Evolutionary conservation across 2,888 invertebrate genomes (phyloP).

Genomic region (Drosophila trichaetosa): DNA sequence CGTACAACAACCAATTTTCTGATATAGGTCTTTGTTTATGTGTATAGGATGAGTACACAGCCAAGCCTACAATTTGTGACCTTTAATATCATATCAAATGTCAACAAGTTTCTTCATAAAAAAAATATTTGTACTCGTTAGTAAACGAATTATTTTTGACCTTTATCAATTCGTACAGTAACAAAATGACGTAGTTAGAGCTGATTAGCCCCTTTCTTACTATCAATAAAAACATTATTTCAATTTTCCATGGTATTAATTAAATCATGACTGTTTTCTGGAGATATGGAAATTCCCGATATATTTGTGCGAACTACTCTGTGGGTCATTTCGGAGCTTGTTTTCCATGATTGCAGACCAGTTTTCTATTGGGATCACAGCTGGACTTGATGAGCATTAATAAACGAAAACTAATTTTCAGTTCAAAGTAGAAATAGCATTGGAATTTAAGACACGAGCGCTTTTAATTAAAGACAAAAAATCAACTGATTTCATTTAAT

Average conservation of each 20-base stretch:
- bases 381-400: neutral
- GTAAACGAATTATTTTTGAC: neutral
- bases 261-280: neutral
- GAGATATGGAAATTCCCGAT: neutral
- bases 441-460: neutral
- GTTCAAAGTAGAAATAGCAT: too few relatives aligned
- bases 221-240: accelerated
- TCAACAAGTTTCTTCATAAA: neutral
- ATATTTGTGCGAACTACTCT: too few relatives aligned
- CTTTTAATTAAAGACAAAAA: neutral
- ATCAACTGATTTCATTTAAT: neutral
- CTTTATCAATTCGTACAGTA: neutral
- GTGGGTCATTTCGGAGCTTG: neutral
- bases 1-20: neutral
- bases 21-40: neutral
- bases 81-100: neutral
- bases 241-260: neutral
- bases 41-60: neutral
- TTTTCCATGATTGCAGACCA: neutral
- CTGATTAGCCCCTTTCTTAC: neutral
- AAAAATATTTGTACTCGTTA: neutral
- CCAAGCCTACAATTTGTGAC: neutral
- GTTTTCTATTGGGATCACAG: neutral
- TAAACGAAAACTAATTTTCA: neutral
- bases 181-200: too few relatives aligned